phyloP scores from a whole-genome alignment of 2,113 vertebrate species.

The Taurulus bubalis region DNA sequence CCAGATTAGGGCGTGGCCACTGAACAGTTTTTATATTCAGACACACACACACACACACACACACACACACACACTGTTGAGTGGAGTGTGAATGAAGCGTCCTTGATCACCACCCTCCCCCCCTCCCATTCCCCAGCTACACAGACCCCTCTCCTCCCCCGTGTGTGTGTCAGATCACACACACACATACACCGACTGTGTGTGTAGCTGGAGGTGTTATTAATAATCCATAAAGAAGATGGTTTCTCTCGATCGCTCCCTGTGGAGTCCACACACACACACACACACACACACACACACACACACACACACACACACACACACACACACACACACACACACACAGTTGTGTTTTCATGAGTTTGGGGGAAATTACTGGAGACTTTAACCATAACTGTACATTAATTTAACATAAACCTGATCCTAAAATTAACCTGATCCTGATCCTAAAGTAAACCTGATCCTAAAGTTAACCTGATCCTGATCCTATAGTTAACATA shows the following conservation, averaged over 20 bases:
- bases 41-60: conserved; percentile 8
- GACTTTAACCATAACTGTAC: too few species aligned
- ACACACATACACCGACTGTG: conserved; percentile 29
- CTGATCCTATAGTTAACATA: too few species aligned
- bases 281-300: conserved; percentile 27
- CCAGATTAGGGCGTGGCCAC: conserved; percentile 70
- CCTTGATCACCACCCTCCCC: conserved; percentile 58
- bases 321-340: conserved; percentile 10
- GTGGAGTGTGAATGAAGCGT: conserved; percentile 56
- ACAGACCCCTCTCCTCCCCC: background rate
- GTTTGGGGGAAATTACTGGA: too few species aligned
- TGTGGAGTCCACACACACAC: conserved; percentile 34
- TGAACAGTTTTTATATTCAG: conserved; percentile 23
- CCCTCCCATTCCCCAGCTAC: background rate
- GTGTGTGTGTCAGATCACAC: conserved; percentile 26
- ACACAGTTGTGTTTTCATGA: background rate
- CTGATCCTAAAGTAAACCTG: too few species aligned
- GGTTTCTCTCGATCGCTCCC: conserved; percentile 66
- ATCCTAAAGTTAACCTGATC: too few species aligned
- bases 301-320: conserved; percentile 17
- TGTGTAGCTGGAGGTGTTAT: conserved; percentile 73
- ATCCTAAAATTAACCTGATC: too few species aligned
- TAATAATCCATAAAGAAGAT: conserved; percentile 77
- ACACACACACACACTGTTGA: conserved; percentile 27
- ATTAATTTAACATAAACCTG: too few species aligned